phyloP scores from a whole-genome alignment of 2,113 vertebrate genomes.

The Daboia siamensis region DNA sequence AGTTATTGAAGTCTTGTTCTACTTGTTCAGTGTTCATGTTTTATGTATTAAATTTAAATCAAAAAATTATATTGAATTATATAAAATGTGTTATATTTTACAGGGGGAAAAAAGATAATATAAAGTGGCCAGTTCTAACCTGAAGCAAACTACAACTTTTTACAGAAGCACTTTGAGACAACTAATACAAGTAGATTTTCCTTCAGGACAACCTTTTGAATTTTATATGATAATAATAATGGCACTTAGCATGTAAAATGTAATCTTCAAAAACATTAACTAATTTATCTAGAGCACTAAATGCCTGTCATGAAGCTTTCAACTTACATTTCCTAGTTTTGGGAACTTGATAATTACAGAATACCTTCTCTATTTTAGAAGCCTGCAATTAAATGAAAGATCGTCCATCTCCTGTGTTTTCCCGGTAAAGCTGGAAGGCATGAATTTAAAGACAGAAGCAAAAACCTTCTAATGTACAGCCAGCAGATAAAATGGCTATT shows the following conservation, averaged over 20 bases:
- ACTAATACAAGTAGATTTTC: background rate
- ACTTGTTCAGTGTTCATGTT: background rate
- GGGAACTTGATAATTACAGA: background rate
- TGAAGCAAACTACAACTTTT: background rate
- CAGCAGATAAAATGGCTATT: conserved; percentile 15
- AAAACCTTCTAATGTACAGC: background rate
- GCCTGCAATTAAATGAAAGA: conserved; percentile 25
- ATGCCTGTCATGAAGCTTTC: conserved; percentile 21
- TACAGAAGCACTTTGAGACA: background rate
- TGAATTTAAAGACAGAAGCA: conserved; percentile 9
- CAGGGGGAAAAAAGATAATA: background rate
- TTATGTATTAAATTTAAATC: background rate
- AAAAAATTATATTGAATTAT: background rate
- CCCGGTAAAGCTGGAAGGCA: background rate
- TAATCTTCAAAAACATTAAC: conserved; percentile 27
- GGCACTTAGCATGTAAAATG: background rate
- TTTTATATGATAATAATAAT: background rate
- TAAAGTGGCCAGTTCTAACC: background rate
- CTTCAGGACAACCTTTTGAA: background rate
- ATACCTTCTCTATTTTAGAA: conserved; percentile 2
- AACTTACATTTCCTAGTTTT: conserved; percentile 39
- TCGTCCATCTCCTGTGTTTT: background rate
- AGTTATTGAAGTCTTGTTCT: background rate
- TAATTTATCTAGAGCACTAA: background rate
- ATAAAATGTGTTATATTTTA: background rate